Evolutionary conservation across 2,113 vertebrate species (phyloP), one percentile per base, ranked within the genome.

Genomic region (Orthonyx spaldingii): DNA sequence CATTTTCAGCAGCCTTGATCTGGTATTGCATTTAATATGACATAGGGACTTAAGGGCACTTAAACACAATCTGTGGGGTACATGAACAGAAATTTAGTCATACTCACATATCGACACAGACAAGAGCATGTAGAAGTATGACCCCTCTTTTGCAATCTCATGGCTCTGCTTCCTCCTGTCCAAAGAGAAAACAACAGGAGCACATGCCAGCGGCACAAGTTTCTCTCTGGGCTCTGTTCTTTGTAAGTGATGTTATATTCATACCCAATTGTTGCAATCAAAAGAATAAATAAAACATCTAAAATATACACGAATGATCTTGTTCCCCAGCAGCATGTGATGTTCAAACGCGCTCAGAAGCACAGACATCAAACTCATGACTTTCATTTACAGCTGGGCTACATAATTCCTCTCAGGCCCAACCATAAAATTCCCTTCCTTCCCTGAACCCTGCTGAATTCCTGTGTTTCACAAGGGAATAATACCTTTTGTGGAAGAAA

Each of bases 201-300:
- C 19, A 82, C 2, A 0, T 10, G 17, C n/a, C 47, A 50, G 44
- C 42, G n/a, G 39, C 32, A 33, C 44, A 71, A n/a, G 8, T 37
- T 71, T 87, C 23, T 50, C 37, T 66, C 61, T 44, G 37, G 11
- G 41, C 44, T 82, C 41, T 55, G 27, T 12, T 92, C 39, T 84
- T 80, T 26, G 1, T 32, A 84, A 4, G 1, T 68, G 78, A 80
- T 41, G 13, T 72, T 85, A 65, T 35, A 78, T 71, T 64, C 56
- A 49, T 41, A 87, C 28, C 21, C 53, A 56, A 18, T 42, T 50
- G 32, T 50, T 39, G 60, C 44, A 92, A 89, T 7, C 33, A 84
- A 92, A 90, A n/a, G 44, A 86, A 80, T 77, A 95, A 86, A 89
- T 60, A 87, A 89, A 96, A 27, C 49, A 75, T 32, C 39, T 60